Evolutionary conservation across 2,113 vertebrate species (phyloP).

Genomic region (Thamnophis sirtalis): DNA sequence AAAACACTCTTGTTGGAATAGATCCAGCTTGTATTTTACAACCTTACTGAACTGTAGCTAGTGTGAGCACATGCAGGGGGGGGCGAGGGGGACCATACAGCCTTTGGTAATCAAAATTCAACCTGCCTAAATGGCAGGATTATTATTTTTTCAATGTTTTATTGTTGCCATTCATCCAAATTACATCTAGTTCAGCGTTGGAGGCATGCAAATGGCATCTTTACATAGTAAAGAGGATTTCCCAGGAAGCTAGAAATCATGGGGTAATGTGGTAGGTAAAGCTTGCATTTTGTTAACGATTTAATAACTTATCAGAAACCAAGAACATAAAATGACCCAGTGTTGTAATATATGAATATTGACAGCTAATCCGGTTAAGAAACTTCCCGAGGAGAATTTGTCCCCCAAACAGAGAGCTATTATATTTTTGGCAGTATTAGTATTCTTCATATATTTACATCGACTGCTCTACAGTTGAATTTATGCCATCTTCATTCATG

Average conservation of each 20-base stretch:
- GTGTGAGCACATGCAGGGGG: background rate
- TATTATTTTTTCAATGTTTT: background rate
- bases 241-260: constrained; percentile 33
- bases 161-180: constrained; percentile 14
- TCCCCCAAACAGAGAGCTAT: background rate
- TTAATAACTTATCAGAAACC: constrained; percentile 25
- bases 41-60: constrained; percentile 8
- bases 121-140: background rate
- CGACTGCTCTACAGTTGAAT: background rate
- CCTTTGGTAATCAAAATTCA: background rate
- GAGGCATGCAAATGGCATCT: background rate
- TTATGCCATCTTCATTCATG: too few relatives aligned
- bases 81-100: background rate
- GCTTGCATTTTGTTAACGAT: constrained; percentile 45
- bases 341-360: background rate
- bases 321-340: background rate
- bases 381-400: background rate
- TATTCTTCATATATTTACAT: background rate
- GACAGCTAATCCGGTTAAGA: background rate
- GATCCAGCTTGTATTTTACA: constrained; percentile 32
- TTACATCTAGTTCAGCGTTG: background rate
- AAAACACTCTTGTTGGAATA: constrained; percentile 10
- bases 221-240: constrained; percentile 10
- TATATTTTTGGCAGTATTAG: background rate
- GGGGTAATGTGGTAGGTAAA: constrained; percentile 64